Conservation (phyloP, 2,797 vertebrate species). For the Limosa lapponica region DNA sequence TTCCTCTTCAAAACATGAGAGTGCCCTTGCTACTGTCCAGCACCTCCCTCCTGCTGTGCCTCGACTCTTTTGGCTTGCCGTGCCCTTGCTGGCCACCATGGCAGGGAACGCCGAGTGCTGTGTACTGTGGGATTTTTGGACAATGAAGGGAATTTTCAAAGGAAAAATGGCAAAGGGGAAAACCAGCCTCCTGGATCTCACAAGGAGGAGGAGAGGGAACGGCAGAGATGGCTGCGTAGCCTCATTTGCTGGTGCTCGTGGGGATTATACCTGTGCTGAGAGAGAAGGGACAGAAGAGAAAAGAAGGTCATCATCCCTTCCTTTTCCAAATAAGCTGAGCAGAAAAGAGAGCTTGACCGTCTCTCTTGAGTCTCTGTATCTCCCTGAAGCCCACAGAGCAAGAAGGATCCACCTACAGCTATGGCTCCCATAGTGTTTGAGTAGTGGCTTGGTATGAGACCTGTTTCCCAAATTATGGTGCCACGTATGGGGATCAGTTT, state of each 20-base stretch:
- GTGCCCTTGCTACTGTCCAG: neutral
- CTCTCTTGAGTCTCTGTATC: neutral
- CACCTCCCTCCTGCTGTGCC: neutral
- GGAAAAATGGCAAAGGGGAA: neutral
- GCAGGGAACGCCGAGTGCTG: neutral
- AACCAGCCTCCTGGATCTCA: neutral
- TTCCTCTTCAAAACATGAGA: neutral
- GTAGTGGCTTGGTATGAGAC: neutral
- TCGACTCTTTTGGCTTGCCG: rapidly evolving
- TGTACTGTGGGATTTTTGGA: neutral
- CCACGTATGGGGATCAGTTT: neutral
- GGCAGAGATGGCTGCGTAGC: neutral
- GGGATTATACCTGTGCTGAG: neutral
- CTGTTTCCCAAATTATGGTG: neutral
- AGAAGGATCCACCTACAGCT: neutral
- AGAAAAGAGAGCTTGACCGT: neutral
- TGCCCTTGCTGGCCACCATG: neutral
- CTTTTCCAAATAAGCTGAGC: neutral
- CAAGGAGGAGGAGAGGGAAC: neutral
- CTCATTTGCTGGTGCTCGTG: neutral
- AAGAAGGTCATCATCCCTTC: neutral
- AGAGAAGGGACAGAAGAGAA: neutral
- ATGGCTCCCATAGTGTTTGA: neutral
- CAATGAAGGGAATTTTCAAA: neutral
- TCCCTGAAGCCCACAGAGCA: neutral